Evolutionary conservation across 2,113 vertebrate genomes (phyloP).

Genomic region (Microcebus murinus): DNA sequence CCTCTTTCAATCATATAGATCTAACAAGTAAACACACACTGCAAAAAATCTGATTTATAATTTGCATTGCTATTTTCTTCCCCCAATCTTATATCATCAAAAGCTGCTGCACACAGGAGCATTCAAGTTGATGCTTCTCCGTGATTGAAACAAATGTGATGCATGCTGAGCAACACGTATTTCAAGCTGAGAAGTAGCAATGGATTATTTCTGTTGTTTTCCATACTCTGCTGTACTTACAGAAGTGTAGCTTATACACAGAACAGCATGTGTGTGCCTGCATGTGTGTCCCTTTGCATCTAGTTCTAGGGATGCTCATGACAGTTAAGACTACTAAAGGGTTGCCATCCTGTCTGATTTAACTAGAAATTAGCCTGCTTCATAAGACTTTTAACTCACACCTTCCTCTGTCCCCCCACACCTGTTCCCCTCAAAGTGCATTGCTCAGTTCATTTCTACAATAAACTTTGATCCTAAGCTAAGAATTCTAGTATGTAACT

Average conservation of each 20-base stretch:
- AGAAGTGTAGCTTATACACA: background rate
- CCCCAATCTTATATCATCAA: background rate
- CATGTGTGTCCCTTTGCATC: background rate
- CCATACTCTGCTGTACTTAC: background rate
- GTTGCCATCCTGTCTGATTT: background rate
- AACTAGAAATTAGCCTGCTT: background rate
- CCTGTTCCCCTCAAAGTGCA: constrained; percentile 40
- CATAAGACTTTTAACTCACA: background rate
- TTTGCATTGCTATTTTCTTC: background rate
- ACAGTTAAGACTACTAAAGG: background rate
- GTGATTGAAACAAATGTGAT: constrained; percentile 32
- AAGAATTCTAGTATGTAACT: constrained; percentile 19
- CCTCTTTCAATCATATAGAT: background rate
- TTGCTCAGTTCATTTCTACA: constrained; percentile 1
- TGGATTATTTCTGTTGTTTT: background rate
- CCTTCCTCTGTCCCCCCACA: background rate
- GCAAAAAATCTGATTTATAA: background rate
- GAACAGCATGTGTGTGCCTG: background rate
- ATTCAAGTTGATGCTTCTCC: background rate
- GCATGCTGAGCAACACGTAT: background rate
- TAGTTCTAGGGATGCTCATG: background rate
- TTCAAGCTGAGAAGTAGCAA: constrained; percentile 16
- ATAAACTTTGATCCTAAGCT: constrained; percentile 24
- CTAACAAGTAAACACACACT: background rate
- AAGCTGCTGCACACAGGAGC: background rate